Conservation (phyloP, 1,140 invertebrate species). For the Euura saliciscinereae region DNA sequence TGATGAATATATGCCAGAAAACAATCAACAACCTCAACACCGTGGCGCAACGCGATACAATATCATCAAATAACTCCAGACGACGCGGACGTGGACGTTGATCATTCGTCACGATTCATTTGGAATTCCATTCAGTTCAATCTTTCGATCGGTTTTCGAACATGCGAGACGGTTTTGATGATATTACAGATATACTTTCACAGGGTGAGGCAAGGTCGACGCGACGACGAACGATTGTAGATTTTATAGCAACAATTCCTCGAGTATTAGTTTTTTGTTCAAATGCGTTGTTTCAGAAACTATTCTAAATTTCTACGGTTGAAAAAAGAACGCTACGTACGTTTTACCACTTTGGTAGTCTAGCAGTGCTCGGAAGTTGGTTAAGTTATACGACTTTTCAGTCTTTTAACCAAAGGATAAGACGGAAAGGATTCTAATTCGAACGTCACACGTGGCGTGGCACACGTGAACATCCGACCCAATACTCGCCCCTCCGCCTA, state of each 20-base stretch:
- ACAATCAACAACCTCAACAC: constrained; percentile 1
- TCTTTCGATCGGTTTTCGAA: neutral
- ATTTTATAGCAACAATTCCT: too few species aligned
- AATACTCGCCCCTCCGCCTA: neutral
- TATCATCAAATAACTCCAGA: neutral
- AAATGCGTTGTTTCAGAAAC: too few species aligned
- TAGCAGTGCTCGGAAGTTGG: too few species aligned
- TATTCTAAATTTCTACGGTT: too few species aligned
- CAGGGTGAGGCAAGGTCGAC: too few species aligned
- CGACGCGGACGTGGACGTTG: neutral
- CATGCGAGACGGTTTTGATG: too few species aligned
- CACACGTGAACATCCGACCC: constrained; percentile 4
- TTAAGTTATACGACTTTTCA: neutral
- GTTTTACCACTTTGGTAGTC: too few species aligned
- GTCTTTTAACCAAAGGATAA: neutral
- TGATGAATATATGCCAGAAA: neutral
- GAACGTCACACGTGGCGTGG: constrained; percentile 1
- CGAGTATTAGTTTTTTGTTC: too few species aligned
- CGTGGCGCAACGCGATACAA: neutral
- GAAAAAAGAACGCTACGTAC: too few species aligned
- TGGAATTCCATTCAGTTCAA: neutral
- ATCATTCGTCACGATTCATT: neutral
- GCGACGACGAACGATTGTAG: too few species aligned
- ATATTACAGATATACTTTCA: too few species aligned
- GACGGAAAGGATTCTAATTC: constrained; percentile 1